Base-by-base conservation (phyloP, 1,140 invertebrate genomes). In the Pseudomyrmex flavicornis region DNA sequence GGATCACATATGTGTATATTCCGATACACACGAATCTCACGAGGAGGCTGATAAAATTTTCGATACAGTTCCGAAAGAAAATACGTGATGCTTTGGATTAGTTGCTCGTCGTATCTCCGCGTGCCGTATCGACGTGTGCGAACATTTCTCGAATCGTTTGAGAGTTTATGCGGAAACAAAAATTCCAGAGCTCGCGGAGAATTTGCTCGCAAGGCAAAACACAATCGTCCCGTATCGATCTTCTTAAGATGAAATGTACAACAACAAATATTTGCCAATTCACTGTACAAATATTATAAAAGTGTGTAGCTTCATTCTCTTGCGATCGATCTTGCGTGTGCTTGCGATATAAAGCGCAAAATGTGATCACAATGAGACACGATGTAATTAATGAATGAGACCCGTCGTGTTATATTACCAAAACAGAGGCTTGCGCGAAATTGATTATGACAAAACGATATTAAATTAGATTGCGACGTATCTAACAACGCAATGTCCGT, bases 301-400 rank as follows among this genome's bases (percentile, higher is more conserved):
- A 10, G 0, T 10, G 54, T 20, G 10, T n/a, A 61, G 35, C 12
- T 44, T n/a, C 17, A 54, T 9, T 80, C 56, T 59, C 65, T 48
- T n/a, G 48, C 22, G 44, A 61, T 80, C 65, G 66, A 59, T 72
- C 46, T 80, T 20, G 65, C 76, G 65, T 79, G 76, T 44, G 50
- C 1, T 35, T 20, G 66, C 44, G 44, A 26, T 4, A 9, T 61
- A 35, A 69, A 59, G 20, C 68, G 54, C 15, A 1, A 70, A 80
- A 35, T 35, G 54, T 61, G 59, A 80, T 50, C 59, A 70, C 59
- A 72, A 52, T 70, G 20, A 10, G 8, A 35, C 66, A 9, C 54
- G 8, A 48, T 69, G 52, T 70, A 80, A 79, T 50, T 80, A 80
- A 70, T n/a, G 7, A 66, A 15, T 70, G 69, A 79, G 59, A 44